Evolutionary conservation across 1,140 invertebrate species (phyloP).

Genomic region (Drosophila busckii): DNA sequence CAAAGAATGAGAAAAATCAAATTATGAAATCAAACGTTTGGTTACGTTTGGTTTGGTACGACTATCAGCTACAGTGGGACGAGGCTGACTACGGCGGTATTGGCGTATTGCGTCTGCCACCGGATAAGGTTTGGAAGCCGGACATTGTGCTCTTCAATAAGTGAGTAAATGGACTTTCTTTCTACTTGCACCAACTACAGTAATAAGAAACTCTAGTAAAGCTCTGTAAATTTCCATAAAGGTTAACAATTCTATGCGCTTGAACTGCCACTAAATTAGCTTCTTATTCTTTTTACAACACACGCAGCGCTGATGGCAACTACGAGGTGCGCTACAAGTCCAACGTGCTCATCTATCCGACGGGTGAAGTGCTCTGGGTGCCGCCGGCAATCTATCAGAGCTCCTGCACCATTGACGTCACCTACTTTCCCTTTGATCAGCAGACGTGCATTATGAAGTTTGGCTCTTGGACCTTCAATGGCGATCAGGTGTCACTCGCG

Average conservation of each 20-base stretch:
- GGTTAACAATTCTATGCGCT: conserved; percentile 25
- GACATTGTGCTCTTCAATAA: conserved; percentile 99
- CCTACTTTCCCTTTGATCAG: conserved; percentile 99
- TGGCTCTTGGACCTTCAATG: conserved; percentile 99
- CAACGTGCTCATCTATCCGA: conserved; percentile 96
- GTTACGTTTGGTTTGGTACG: conserved; percentile 97
- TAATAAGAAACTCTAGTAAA: conserved; percentile 4
- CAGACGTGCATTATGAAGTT: conserved; percentile 99
- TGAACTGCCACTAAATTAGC: conserved; percentile 13
- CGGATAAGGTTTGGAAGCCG: conserved; percentile 99
- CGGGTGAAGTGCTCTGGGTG: conserved; percentile 96
- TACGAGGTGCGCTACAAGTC: conserved; percentile 98
- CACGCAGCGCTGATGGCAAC: conserved; percentile 97
- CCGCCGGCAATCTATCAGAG: conserved; percentile 99
- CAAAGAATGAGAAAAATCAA: conserved; percentile 99
- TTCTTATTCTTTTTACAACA: no score
- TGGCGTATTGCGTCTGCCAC: conserved; percentile 94
- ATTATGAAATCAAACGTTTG: conserved; percentile 99
- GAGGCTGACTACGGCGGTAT: conserved; percentile 99
- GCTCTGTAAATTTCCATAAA: no score
- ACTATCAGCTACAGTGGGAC: conserved; percentile 99
- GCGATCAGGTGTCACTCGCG: conserved; percentile 96
- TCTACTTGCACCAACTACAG: conserved; percentile 22
- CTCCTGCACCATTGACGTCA: conserved; percentile 99
- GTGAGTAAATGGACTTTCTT: conserved; percentile 83